These are phyloP conservation scores for Aphodius sticticus DNA, from an alignment of 2,888 invertebrate species.

Conservation along the genomic window DNA sequence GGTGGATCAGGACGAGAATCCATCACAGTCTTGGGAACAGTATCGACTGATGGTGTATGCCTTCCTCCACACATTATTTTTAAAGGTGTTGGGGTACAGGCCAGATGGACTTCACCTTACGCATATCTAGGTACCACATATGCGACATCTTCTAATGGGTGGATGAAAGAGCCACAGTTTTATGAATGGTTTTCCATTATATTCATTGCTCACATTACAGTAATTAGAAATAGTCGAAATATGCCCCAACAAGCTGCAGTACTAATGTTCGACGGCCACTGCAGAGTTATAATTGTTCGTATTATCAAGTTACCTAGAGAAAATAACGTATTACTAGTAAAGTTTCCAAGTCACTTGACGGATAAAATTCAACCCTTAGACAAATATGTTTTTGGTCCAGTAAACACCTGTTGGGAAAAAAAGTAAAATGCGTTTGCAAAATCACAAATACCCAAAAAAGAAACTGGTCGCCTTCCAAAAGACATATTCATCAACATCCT, in stretches of 20 bases:
- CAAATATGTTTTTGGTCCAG: conserved; percentile 45
- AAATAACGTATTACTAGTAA: conserved; percentile 41
- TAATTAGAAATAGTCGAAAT: conserved; percentile 41
- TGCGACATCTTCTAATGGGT: conserved; percentile 50
- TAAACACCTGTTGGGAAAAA: conserved; percentile 38
- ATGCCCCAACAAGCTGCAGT: conserved; percentile 43
- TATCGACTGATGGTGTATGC: conserved; percentile 47
- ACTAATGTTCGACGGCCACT: conserved; percentile 46
- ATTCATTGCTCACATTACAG: too few relatives aligned
- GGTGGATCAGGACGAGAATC: conserved; percentile 50
- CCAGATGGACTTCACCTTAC: conserved; percentile 49
- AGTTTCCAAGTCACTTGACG: too few relatives aligned
- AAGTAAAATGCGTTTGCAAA: too few relatives aligned
- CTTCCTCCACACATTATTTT: conserved; percentile 51
- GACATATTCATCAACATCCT: too few relatives aligned
- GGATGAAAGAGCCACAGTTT: conserved; percentile 50
- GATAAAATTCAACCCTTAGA: too few relatives aligned
- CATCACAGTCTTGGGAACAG: conserved; percentile 47
- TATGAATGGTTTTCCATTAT: conserved; percentile 46
- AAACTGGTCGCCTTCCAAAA: too few relatives aligned
- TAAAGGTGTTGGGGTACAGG: conserved; percentile 54
- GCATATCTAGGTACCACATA: conserved; percentile 46
- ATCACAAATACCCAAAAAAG: too few relatives aligned
- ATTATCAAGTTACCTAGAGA: conserved; percentile 43
- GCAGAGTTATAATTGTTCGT: conserved; percentile 41